A percentile compares a stretch with the other conserved stretches of the same genome.
phyloP scores from a whole-genome alignment of 2,888 invertebrate genomes.

The Chaetoderma sp. region DNA sequence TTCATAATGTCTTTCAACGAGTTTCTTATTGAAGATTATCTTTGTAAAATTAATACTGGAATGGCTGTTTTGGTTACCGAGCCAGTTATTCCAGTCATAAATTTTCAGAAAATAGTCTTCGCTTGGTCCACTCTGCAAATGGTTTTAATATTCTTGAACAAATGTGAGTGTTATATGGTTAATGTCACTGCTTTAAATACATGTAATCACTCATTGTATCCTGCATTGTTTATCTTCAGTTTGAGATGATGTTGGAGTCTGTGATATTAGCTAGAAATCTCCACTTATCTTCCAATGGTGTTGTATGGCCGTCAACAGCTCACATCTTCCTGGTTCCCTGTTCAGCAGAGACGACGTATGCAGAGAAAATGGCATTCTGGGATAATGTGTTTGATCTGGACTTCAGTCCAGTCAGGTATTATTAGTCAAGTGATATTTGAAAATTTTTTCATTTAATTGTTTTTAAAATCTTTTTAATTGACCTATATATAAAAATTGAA shows the following conservation, averaged over 20 bases:
- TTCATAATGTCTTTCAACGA: no score
- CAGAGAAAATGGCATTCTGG: constrained; percentile 79
- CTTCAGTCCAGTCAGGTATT: constrained; percentile 43
- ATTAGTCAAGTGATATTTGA: neutral
- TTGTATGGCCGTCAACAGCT: constrained; percentile 47
- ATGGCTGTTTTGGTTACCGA: no score
- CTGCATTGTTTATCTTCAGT: constrained; percentile 37
- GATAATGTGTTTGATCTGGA: constrained; percentile 89
- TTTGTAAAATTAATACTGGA: no score
- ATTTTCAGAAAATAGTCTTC: neutral
- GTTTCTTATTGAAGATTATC: no score
- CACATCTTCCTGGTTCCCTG: constrained; percentile 46
- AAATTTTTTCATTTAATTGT: no score
- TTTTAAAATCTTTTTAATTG: no score
- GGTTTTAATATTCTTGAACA: no score
- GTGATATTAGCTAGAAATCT: constrained; percentile 47
- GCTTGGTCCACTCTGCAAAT: neutral
- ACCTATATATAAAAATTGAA: no score
- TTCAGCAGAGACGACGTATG: constrained; percentile 71
- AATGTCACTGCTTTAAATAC: neutral
- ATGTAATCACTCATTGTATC: neutral
- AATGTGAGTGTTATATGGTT: no score
- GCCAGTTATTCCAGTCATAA: neutral
- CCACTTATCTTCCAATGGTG: constrained; percentile 71
- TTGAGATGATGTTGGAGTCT: constrained; percentile 54